These are phyloP conservation scores for Hirtodrosophila trivittata DNA, from an alignment of 2,888 invertebrate species.

Conservation along the genomic window DNA sequence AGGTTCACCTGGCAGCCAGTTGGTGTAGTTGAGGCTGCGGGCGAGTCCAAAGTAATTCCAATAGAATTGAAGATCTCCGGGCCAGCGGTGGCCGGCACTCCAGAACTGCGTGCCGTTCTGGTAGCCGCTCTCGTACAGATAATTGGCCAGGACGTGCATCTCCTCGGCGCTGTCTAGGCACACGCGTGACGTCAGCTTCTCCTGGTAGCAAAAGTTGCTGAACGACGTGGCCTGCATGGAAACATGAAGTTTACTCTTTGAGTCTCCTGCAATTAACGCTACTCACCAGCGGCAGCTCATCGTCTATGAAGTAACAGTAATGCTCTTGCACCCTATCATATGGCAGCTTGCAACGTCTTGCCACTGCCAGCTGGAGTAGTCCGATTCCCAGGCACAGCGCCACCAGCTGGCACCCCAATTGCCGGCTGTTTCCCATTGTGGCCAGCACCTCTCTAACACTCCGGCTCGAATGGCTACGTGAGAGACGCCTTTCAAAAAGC, in stretches of 20 bases:
- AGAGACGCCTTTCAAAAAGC: too few relatives aligned
- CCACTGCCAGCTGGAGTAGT: slow-evolving; percentile 1
- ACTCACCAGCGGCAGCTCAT: slow-evolving; percentile 59
- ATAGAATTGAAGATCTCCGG: slow-evolving; percentile 60
- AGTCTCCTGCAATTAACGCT: background rate
- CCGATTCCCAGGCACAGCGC: slow-evolving; percentile 6
- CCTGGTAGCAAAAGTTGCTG: slow-evolving; percentile 65
- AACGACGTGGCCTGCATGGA: slow-evolving; percentile 55
- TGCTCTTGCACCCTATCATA: slow-evolving; percentile 60
- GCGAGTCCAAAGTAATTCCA: slow-evolving; percentile 73
- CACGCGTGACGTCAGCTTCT: slow-evolving; percentile 67
- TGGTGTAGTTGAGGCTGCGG: slow-evolving; percentile 60
- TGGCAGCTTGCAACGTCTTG: slow-evolving; percentile 56
- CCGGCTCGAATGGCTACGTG: background rate
- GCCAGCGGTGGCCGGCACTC: slow-evolving; percentile 75
- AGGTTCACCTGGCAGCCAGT: slow-evolving; percentile 59
- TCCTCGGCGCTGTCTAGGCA: slow-evolving; percentile 63
- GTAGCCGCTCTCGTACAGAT: slow-evolving; percentile 55
- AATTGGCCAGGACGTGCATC: slow-evolving; percentile 63
- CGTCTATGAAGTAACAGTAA: slow-evolving; percentile 58
- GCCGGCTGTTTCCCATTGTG: slow-evolving; percentile 50
- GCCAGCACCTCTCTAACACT: slow-evolving; percentile 11
- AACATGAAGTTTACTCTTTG: background rate
- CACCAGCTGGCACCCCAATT: slow-evolving; percentile 2
- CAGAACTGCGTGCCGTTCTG: slow-evolving; percentile 62